Base-by-base conservation (phyloP, 2,113 vertebrate genomes). In the Pelobates fuscus region DNA sequence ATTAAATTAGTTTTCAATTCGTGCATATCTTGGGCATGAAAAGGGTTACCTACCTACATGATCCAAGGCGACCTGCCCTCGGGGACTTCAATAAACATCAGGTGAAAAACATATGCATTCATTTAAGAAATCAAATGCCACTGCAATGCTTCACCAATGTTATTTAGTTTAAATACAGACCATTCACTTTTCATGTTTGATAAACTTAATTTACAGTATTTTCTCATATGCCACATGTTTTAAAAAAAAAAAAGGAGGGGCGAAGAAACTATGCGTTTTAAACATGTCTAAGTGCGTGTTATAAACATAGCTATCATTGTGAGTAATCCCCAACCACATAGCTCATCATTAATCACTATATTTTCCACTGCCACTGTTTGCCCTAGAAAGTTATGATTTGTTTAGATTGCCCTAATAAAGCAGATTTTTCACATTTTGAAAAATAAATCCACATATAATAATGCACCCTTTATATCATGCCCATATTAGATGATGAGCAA, bases 261-360 rank as follows among this genome's bases (percentile, higher is more conserved):
- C 4, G 30, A 32, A 46, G 57, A 26, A 60, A 60, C 68, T 44
- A 60, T 70, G 41, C 30, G 12, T n/a, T 30, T 20, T 11, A 32
- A 5, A 20, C 17, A 32, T 43, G 55, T 70, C 15, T 71, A 21
- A 59, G 68, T 18, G 32, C 32, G 24, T 46, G 24, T 46, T 55
- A 37, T 27, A 21, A 15, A 46, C 68, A 71, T 44, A 46, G 55
- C 57, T 71, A 46, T 71, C 30, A 60, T 27, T 44, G 43, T 71
- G 37, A 44, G 37, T 25, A 21, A 71, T 71, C 18, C 24, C 2
- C 68, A 44, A 17, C 68, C 27, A 6, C 32, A 10, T 5, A 37
- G 32, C 32, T 37, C 32, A 37, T 61, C 68, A 59, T 71, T 25
- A 60, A 60, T 71, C 55, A 44, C 25, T 27, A 10, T 44, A 71